Conservation (phyloP, 2,113 vertebrate genomes). For the Hemibagrus wyckioides region DNA sequence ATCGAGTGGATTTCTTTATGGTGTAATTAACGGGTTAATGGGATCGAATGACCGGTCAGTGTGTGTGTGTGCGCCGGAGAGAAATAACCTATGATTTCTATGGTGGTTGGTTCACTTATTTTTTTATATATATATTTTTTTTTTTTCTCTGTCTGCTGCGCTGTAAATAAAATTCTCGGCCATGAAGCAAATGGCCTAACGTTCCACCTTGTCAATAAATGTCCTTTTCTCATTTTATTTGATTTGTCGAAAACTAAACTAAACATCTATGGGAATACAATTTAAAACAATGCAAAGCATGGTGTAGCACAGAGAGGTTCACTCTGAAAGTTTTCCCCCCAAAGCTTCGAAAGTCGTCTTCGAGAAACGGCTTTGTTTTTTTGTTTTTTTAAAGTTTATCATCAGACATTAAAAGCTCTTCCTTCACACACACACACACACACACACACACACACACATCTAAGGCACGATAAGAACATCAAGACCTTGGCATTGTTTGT, state of each 20-base stretch:
- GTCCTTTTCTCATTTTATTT: slow-evolving; percentile 27
- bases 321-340: slow-evolving; percentile 29
- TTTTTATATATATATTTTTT: no score
- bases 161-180: slow-evolving; percentile 55
- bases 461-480: slow-evolving; percentile 31
- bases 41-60: neutral
- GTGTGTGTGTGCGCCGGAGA: slow-evolving; percentile 27
- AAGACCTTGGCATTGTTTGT: slow-evolving; percentile 46
- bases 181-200: slow-evolving; percentile 31
- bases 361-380: neutral
- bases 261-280: slow-evolving; percentile 23
- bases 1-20: slow-evolving; percentile 3
- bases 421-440: no score
- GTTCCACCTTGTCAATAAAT: slow-evolving; percentile 43
- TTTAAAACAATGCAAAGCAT: slow-evolving; percentile 41
- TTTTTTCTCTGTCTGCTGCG: slow-evolving; percentile 55
- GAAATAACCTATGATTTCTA: slow-evolving; percentile 44
- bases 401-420: slow-evolving; percentile 17
- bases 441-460: no score
- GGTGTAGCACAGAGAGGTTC: slow-evolving; percentile 49
- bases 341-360: neutral
- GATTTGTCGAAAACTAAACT: neutral
- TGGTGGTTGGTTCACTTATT: slow-evolving; percentile 43
- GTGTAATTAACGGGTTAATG: slow-evolving; percentile 15
- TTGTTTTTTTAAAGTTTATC: neutral